A percentile compares a stretch with the other conserved stretches of the same genome.
phyloP scores from a whole-genome alignment of 2,797 vertebrate genomes.

The Tarsius wallacei region DNA sequence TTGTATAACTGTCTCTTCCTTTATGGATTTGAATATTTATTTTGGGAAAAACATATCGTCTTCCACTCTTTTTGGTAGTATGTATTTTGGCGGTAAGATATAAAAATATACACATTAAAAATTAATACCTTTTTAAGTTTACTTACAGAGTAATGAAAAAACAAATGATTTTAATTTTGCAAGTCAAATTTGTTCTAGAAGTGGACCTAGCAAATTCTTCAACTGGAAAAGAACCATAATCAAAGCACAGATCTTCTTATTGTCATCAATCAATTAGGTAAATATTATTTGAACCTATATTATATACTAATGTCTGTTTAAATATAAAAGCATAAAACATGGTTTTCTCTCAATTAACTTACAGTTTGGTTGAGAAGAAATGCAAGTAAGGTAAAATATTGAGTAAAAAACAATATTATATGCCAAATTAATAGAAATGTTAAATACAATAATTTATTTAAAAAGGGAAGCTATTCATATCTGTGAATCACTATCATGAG shows the following conservation, averaged over 20 bases:
- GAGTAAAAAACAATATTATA: neutral
- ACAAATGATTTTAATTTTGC: constrained; percentile 8
- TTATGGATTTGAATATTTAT: neutral
- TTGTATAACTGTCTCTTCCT: neutral
- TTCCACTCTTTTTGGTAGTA: neutral
- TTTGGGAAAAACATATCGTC: constrained; percentile 3
- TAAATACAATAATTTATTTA: neutral
- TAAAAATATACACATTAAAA: neutral
- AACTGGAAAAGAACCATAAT: neutral
- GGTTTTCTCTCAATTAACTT: constrained; percentile 3
- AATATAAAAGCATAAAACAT: neutral
- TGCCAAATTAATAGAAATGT: neutral
- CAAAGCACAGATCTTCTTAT: neutral
- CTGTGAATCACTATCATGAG: neutral
- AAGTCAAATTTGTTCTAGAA: constrained; percentile 44
- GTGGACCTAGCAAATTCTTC: neutral
- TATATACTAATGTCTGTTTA: neutral
- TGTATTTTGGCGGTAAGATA: neutral
- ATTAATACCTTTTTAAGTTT: neutral
- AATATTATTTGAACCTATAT: neutral
- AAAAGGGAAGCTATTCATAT: neutral
- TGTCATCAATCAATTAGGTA: neutral
- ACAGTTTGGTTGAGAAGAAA: neutral
- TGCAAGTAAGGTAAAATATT: neutral
- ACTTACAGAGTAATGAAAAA: constrained; percentile 40